Base-by-base conservation (phyloP, 2,113 vertebrate species). In the Bufo bufo region DNA sequence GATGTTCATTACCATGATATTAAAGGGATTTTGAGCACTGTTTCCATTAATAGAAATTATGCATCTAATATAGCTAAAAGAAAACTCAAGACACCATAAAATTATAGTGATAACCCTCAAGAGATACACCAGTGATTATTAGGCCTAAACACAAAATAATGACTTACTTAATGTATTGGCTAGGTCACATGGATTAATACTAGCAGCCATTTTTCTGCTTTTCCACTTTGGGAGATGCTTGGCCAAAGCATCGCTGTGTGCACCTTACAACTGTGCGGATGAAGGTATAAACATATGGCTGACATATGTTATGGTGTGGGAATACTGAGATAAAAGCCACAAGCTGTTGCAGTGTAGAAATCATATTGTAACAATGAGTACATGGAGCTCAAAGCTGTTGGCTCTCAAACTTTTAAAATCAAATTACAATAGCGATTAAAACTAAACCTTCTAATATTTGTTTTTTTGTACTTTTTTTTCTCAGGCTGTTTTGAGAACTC, bases 401-500 rank as follows among this genome's bases (percentile, higher is more conserved):
- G 8, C 23, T 65, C n/a, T 20, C 8, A n/a, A 65, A 65, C 9
- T 4, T 47, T 4, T 45, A 72, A 72, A 16, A 74, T 47, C 2
- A 17, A 74, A 17, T 17, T 47, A 16, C 23, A 72, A 72, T 45
- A 14, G 4, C 4, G 6, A 66, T 66, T 66, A 66, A 66, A 66
- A 72, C 69, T 45, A 66, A 4, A 49, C 10, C 3, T 74, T 74
- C 45, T 50, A 2, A 45, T 6, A 74, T 75, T 87, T 87, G 71
- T 84, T 90, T 89, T 89, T 83, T 78, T 91, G 54, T 89, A 90
- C 91, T 50, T 89, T 90, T 79, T 90, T 5, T 77, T 92, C 87
- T 92, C 90, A 91, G 72, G 19, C 65, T 90, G 58, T 84, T 94
- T 91, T 74, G 88, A 82, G 91, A 90, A 84, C 86, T 91, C 90